These are phyloP conservation scores for Aphis craccivora DNA, from an alignment of 1,140 invertebrate genomes.

Conservation along the genomic window DNA sequence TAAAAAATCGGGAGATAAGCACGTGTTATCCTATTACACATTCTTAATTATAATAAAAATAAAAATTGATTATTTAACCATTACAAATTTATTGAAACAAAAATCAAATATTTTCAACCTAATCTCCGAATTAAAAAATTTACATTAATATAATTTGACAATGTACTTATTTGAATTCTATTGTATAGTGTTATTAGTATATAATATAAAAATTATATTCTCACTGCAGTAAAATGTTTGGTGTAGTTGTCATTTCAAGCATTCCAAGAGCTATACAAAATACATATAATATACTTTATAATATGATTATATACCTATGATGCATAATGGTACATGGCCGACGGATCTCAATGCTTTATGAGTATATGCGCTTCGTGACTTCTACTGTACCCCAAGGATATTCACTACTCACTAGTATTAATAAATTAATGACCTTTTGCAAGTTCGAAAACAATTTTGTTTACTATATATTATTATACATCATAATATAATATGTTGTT, in stretches of 20 bases:
- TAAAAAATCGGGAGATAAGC: neutral
- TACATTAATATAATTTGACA: neutral
- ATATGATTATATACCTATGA: neutral
- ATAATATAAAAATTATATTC: neutral
- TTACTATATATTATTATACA: neutral
- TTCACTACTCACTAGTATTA: conserved; percentile 5
- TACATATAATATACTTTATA: too few relatives aligned
- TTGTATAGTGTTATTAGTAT: neutral
- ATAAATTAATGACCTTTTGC: neutral
- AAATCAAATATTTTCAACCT: neutral
- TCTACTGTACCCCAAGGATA: conserved; percentile 11
- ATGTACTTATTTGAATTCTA: neutral
- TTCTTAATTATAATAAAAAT: neutral
- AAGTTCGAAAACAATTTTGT: neutral
- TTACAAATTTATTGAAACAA: neutral
- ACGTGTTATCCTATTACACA: neutral
- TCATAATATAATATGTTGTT: neutral
- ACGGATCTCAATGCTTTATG: neutral
- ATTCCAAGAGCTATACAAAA: neutral
- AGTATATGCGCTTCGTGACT: neutral
- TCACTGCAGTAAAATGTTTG: neutral
- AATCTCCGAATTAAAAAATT: neutral
- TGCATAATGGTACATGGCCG: neutral
- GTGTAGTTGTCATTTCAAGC: neutral
- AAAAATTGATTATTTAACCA: neutral